Evolutionary conservation across 2,113 vertebrate species (phyloP).

Genomic region (Colaptes auratus): DNA sequence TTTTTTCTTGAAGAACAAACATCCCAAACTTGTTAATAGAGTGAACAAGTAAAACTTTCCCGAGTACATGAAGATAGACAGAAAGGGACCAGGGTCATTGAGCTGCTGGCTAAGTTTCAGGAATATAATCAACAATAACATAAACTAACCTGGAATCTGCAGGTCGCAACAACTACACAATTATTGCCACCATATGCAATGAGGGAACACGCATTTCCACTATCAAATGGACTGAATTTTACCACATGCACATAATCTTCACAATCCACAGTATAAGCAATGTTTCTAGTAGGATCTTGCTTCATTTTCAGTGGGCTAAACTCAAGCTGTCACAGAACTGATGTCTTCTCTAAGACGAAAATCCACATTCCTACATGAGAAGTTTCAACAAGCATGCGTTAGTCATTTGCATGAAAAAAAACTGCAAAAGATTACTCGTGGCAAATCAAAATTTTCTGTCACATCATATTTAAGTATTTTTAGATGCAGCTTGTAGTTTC

Average conservation of each 20-base stretch:
- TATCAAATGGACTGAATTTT: slow-evolving; percentile 93
- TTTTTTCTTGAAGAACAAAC: neutral
- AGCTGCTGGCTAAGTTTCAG: neutral
- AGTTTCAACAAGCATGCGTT: neutral
- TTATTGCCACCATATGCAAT: slow-evolving; percentile 93
- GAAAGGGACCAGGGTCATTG: neutral
- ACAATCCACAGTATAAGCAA: slow-evolving; percentile 88
- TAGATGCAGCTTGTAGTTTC: neutral
- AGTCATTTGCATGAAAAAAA: neutral
- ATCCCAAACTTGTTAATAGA: neutral
- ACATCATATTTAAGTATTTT: neutral
- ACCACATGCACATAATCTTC: slow-evolving; percentile 93
- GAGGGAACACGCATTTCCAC: slow-evolving; percentile 83
- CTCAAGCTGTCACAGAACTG: neutral
- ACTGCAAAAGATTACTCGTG: neutral
- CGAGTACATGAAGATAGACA: neutral
- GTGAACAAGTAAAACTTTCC: neutral
- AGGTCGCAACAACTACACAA: slow-evolving; percentile 88
- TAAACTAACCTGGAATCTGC: slow-evolving; percentile 89
- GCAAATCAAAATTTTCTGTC: neutral
- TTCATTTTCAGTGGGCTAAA: slow-evolving; percentile 79
- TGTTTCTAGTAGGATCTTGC: slow-evolving; percentile 81
- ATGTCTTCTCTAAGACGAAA: neutral
- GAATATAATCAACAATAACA: neutral
- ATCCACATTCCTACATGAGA: slow-evolving; percentile 12